Evolutionary conservation across 2,888 invertebrate genomes (phyloP).

Genomic region (Eugnorisma glareosa): DNA sequence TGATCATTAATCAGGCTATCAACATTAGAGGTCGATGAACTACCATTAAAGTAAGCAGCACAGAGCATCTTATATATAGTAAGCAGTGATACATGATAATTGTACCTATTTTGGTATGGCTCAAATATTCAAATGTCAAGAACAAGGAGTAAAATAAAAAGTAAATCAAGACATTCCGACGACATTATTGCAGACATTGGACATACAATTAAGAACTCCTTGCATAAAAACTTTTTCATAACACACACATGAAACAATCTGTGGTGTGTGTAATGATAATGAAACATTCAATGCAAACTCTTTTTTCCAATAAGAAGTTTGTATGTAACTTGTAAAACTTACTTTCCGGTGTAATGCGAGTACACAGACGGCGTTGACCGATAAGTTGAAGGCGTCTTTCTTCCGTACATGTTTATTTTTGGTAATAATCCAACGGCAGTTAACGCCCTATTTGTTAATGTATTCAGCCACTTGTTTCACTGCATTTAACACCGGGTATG

Average conservation of each 20-base stretch:
- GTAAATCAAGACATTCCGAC: background rate
- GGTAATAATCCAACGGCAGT: conserved; percentile 54
- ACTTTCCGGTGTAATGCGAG: conserved; percentile 95
- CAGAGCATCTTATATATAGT: too few relatives aligned
- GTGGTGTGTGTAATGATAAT: background rate
- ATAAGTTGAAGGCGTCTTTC: conserved; percentile 95
- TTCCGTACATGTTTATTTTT: conserved; percentile 91
- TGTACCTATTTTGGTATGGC: background rate
- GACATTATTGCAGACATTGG: background rate
- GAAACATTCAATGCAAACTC: background rate
- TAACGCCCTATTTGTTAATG: conserved; percentile 67
- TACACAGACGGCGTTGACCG: conserved; percentile 96
- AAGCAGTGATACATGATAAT: background rate
- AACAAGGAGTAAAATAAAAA: background rate
- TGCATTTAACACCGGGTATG: conserved; percentile 25
- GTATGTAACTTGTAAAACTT: conserved; percentile 69
- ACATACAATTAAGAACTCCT: conserved; percentile 7
- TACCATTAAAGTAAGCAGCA: background rate
- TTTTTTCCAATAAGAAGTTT: conserved; percentile 42
- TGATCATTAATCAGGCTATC: conserved; percentile 26
- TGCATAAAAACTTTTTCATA: conserved; percentile 5
- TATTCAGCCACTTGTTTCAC: conserved; percentile 51
- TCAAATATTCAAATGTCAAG: background rate
- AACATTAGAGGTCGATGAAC: conserved; percentile 25
- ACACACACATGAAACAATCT: conserved; percentile 6